Evolutionary conservation across 2,888 invertebrate genomes (phyloP).

Genomic region (Stenotaenia linearis): DNA sequence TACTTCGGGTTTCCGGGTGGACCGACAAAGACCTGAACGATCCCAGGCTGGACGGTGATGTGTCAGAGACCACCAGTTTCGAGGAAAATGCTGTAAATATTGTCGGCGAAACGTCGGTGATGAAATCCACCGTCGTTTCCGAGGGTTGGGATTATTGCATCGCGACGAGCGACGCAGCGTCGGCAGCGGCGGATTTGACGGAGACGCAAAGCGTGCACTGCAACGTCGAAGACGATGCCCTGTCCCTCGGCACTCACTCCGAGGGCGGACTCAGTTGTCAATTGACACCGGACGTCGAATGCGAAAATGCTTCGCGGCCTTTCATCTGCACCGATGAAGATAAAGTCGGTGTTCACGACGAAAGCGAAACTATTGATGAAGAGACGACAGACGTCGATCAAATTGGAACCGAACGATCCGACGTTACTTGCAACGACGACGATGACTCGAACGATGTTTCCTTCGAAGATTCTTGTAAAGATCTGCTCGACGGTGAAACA

Average conservation of each 20-base stretch:
- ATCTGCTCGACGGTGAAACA: background rate
- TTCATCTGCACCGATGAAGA: background rate
- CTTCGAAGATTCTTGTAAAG: background rate
- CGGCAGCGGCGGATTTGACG: background rate
- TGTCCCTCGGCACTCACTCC: background rate
- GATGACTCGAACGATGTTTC: too few relatives aligned
- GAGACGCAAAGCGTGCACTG: constrained; percentile 29
- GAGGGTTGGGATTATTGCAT: constrained; percentile 1
- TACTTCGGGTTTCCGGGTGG: background rate
- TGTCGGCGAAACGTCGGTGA: background rate
- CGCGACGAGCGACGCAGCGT: background rate
- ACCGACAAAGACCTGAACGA: background rate
- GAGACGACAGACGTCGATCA: background rate
- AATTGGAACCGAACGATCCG: too few relatives aligned
- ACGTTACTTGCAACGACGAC: too few relatives aligned
- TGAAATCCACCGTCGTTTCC: background rate
- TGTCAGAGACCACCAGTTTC: too few relatives aligned
- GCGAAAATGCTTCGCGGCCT: background rate
- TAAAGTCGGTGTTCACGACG: background rate
- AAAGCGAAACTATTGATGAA: background rate
- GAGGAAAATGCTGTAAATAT: background rate
- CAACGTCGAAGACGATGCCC: constrained; percentile 4
- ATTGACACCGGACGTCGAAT: background rate
- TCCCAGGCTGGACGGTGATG: background rate
- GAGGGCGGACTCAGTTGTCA: background rate